phyloP scores from a whole-genome alignment of 2,113 vertebrate species.

The Sorex fumeus region DNA sequence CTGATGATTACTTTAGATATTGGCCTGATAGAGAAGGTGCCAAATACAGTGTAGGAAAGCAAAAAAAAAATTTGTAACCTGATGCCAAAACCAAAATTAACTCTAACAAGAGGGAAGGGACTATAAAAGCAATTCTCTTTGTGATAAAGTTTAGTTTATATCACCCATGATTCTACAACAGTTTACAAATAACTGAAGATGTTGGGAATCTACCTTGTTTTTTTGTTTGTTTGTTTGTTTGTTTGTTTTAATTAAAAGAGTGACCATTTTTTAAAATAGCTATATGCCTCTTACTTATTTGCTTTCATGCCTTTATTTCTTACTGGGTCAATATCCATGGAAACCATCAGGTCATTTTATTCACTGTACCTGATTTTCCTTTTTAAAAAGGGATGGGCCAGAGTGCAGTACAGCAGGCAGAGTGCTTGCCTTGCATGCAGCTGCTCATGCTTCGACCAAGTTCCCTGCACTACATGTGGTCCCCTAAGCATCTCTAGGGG shows the following conservation, averaged over 20 bases:
- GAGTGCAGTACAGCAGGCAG: too few species aligned
- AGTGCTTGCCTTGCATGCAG: too few species aligned
- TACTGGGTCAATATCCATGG: not conserved
- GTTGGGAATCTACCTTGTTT: not conserved
- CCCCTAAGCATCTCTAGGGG: too few species aligned
- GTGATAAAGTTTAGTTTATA: conserved; percentile 41
- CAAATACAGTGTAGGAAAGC: conserved; percentile 58
- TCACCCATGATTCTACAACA: not conserved
- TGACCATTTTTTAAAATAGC: not conserved
- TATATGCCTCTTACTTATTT: conserved; percentile 7
- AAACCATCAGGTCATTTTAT: not conserved
- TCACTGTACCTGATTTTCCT: too few species aligned
- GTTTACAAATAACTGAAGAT: conserved; percentile 38
- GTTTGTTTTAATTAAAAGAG: too few species aligned
- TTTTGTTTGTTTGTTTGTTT: too few species aligned
- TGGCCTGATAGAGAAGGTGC: conserved; percentile 54
- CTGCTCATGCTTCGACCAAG: too few species aligned
- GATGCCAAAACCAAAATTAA: conserved; percentile 70
- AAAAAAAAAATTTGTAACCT: conserved; percentile 52
- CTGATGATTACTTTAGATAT: conserved; percentile 56
- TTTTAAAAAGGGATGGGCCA: too few species aligned
- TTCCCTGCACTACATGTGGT: too few species aligned
- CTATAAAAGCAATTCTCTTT: conserved; percentile 52
- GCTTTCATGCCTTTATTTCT: conserved; percentile 6
- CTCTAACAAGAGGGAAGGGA: conserved; percentile 39